Base-by-base conservation (phyloP, 2,797 vertebrate species). In the Clarias pachynema region DNA sequence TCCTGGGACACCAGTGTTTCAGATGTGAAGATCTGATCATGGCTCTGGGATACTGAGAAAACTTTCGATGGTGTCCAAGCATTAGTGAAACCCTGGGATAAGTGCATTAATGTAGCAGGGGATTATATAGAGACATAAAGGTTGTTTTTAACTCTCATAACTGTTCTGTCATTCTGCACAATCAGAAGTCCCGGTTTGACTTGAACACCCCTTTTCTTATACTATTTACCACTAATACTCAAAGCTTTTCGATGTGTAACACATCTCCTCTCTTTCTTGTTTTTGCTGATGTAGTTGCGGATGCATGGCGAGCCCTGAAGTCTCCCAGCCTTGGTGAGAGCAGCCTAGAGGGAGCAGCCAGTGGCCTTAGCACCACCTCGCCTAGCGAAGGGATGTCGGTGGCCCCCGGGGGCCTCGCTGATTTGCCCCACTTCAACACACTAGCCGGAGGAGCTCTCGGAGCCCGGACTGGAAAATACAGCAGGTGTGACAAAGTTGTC, bases 281-380 rank as follows among this genome's bases (percentile, higher is more conserved):
- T 68, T 53, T 26, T 56, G 2, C 82, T 29, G 57, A 2, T 85
- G 4, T 34, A 91, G 92, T 94, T 92, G 98, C 98, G 0, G 98
- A 99, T 5, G 98, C 98, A 2, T 99, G 98, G 98, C 92, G 98
- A 86, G 98, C 98, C 37, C 95, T 99, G 85, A 99, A 99, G 94
- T 99, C 98, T 60, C 97, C 98, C 86, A 99, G 98, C 92, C 96
- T 99, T 0, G 98, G 98, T 0, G 97, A 99, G 84, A 99, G 98
- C 95, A 99, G 98, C 86, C 96, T 99, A 40, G 98, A 99, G 84
- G 98, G 98, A 12, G 95, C 96, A 20, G 97, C 97, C 68, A 99
- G 98, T 0, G 97, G 97, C 26, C 89, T 99, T 89, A 99, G 98
- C 93, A 98, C 97, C 93, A 99, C 97, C 4, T 96, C 94, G 18